These are phyloP conservation scores for Gisinianus flammeolus DNA, from an alignment of 2,888 invertebrate genomes.

Conservation along the genomic window DNA sequence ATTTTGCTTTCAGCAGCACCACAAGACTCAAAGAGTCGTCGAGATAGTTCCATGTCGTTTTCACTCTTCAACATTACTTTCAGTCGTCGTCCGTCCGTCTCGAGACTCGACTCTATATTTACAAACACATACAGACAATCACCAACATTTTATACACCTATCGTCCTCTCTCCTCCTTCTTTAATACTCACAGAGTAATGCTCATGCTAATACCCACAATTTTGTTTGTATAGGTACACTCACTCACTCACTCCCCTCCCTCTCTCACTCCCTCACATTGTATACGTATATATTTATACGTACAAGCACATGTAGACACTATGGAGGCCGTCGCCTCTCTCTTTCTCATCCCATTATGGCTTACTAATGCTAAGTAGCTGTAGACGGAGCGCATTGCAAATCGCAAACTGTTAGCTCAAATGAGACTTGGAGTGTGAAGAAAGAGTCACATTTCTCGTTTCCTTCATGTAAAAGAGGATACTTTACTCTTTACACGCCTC, in stretches of 20 bases:
- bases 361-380: constrained; percentile 28
- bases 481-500: constrained; percentile 5
- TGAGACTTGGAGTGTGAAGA: constrained; percentile 9
- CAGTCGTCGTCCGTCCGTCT: neutral
- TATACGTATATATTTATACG: neutral
- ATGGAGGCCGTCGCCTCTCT: no score
- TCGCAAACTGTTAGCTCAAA: neutral
- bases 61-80: constrained; percentile 9
- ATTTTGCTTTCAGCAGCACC: constrained; percentile 26
- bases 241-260: neutral
- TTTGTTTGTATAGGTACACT: no score
- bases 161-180: neutral
- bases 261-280: neutral
- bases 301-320: neutral
- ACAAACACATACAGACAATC: no score
- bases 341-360: constrained; percentile 4
- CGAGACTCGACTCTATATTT: no score
- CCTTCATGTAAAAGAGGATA: constrained; percentile 6
- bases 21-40: neutral
- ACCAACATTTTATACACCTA: neutral
- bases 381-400: neutral
- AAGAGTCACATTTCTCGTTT: neutral
- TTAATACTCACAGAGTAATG: neutral
- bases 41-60: neutral
- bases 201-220: neutral